Percentiles rank a stretch among this genome's conserved stretches.
These are phyloP conservation scores for Hyposoter dolosus DNA, from an alignment of 2,888 invertebrate genomes.

Conservation along the genomic window DNA sequence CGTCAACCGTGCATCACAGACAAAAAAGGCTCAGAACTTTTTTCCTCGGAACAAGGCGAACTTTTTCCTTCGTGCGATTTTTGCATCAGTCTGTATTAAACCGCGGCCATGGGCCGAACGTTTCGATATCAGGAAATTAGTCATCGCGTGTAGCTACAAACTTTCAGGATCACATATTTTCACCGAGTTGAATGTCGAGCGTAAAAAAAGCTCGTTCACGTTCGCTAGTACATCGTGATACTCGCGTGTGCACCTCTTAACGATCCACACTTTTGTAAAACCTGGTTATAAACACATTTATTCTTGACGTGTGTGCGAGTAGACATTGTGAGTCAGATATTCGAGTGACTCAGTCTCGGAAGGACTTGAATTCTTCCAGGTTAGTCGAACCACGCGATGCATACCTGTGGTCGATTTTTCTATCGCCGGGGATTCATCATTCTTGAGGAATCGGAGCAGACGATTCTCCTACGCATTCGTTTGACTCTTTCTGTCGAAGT, in stretches of 20 bases:
- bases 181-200: constrained; percentile 2
- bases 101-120: constrained; percentile 46
- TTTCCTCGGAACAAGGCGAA: background rate
- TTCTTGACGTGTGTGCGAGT: constrained; percentile 17
- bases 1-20: background rate
- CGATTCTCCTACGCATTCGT: constrained; percentile 41
- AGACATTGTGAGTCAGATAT: constrained; percentile 59
- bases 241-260: constrained; percentile 34
- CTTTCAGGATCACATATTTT: constrained; percentile 37
- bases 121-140: constrained; percentile 68
- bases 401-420: constrained; percentile 76
- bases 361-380: constrained; percentile 64
- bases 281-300: constrained; percentile 1
- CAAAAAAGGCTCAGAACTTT: background rate
- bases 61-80: background rate
- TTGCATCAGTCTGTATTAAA: background rate
- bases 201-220: constrained; percentile 17
- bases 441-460: constrained; percentile 70
- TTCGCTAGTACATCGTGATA: background rate
- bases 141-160: constrained; percentile 56
- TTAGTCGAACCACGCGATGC: constrained; percentile 70
- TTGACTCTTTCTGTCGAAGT: background rate
- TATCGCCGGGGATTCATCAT: constrained; percentile 73
- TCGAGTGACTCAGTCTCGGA: constrained; percentile 58
- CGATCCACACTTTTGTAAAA: constrained; percentile 28